phyloP scores from a whole-genome alignment of 2,797 vertebrate genomes.

The Mormyrus proboscirostris region DNA sequence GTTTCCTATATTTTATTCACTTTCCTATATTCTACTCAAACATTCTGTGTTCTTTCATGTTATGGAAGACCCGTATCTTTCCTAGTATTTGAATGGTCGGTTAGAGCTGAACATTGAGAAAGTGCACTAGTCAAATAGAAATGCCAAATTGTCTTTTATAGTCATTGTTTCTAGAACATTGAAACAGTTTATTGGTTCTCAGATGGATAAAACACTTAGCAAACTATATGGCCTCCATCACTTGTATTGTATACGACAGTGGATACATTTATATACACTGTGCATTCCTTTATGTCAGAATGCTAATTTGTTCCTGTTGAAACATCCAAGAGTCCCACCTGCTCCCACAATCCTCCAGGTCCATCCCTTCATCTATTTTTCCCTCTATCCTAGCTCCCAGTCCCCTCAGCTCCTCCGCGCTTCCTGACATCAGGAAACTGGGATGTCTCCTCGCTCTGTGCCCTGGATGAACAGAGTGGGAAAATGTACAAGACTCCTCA shows the following conservation, averaged over 20 bases:
- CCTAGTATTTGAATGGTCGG: not conserved
- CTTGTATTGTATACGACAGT: not conserved
- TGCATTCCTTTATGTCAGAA: not conserved
- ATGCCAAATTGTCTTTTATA: not conserved
- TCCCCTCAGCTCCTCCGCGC: constrained; percentile 59
- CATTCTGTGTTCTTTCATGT: not conserved
- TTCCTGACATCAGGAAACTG: constrained; percentile 77
- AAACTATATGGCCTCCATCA: not conserved
- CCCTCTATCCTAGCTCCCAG: constrained; percentile 52
- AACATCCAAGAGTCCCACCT: not conserved
- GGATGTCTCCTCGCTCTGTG: constrained; percentile 69
- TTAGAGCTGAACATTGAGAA: not conserved
- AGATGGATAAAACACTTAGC: not conserved
- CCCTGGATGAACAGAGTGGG: constrained; percentile 61
- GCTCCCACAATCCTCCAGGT: constrained; percentile 21
- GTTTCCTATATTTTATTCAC: not conserved
- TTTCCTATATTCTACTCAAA: not conserved
- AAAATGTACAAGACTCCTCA: constrained; percentile 60
- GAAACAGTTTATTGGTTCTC: not conserved
- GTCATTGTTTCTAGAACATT: not conserved
- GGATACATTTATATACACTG: not conserved
- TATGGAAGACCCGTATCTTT: not conserved
- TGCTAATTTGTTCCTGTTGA: not conserved
- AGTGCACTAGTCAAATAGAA: not conserved
- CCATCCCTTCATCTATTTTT: constrained; percentile 17